Evolutionary conservation across 2,113 vertebrate species (phyloP).

Genomic region (Leptocoma aspasia): DNA sequence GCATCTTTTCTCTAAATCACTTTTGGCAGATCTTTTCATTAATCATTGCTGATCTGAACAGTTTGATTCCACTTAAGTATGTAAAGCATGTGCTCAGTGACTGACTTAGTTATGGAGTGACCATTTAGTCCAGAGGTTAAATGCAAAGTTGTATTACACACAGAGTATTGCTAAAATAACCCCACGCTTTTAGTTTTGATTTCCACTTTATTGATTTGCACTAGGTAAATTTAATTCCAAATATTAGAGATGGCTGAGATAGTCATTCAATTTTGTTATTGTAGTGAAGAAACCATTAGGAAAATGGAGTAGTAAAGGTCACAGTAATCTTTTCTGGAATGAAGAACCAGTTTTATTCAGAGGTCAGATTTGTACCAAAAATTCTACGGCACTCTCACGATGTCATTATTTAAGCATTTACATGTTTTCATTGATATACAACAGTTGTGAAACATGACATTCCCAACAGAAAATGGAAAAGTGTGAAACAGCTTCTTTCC

Average conservation of each 20-base stretch:
- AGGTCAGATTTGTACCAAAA: conserved; percentile 26
- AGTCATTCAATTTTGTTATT: conserved; percentile 55
- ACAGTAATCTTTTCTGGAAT: conserved; percentile 17
- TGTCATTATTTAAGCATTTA: neutral
- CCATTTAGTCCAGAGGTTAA: conserved; percentile 39
- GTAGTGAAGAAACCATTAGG: conserved; percentile 64
- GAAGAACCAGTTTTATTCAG: conserved; percentile 38
- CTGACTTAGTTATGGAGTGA: neutral
- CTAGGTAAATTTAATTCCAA: conserved; percentile 67
- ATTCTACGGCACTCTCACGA: neutral
- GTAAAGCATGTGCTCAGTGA: neutral
- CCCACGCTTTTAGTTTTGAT: conserved; percentile 61
- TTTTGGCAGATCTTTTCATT: neutral
- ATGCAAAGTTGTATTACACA: conserved; percentile 29
- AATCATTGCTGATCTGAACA: neutral
- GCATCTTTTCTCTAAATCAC: neutral
- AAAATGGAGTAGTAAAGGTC: conserved; percentile 54
- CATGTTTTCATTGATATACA: neutral
- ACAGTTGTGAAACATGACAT: neutral
- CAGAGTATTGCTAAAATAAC: conserved; percentile 36
- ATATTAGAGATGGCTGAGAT: conserved; percentile 33
- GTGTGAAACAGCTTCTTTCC: neutral
- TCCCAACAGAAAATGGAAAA: neutral
- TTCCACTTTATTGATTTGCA: conserved; percentile 68
- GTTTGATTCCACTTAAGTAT: neutral